A percentile compares a stretch with the other conserved stretches of the same genome.
Evolutionary conservation across 64 coral and sea anemone species (phyloP).

Genomic region (Stichodactyla helianthus): DNA sequence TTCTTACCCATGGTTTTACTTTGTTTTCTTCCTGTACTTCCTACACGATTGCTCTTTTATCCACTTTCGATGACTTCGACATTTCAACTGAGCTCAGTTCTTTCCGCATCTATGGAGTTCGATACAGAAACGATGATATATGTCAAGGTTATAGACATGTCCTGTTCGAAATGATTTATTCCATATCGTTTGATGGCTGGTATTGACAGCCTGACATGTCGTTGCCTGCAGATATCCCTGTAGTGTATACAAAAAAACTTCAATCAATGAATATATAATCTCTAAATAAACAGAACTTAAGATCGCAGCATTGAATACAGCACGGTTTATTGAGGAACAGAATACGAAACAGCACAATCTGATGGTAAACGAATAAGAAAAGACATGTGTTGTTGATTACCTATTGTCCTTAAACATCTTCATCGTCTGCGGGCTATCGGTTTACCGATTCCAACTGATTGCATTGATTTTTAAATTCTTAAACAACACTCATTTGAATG

Average conservation of each 20-base stretch:
- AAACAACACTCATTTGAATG: no score
- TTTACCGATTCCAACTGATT: not conserved
- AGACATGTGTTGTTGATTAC: not conserved
- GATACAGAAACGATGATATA: not conserved
- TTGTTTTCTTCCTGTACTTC: not conserved
- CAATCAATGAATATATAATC: not conserved
- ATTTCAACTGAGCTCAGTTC: not conserved
- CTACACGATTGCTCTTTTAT: not conserved
- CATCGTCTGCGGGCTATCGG: not conserved
- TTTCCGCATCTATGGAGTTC: not conserved
- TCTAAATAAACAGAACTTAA: not conserved
- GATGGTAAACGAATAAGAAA: not conserved
- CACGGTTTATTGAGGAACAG: not conserved
- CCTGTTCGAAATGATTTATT: not conserved
- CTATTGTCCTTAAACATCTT: not conserved
- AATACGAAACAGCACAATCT: not conserved
- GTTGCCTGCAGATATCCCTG: not conserved
- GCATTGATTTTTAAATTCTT: no score
- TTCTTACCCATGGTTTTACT: not conserved
- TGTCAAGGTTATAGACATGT: not conserved
- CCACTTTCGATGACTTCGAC: not conserved
- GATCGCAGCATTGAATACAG: not conserved
- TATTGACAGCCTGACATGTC: not conserved
- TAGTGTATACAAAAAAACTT: not conserved
- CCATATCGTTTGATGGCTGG: not conserved